Conservation (phyloP, 2,113 vertebrate genomes). For the Tenrec ecaudatus region DNA sequence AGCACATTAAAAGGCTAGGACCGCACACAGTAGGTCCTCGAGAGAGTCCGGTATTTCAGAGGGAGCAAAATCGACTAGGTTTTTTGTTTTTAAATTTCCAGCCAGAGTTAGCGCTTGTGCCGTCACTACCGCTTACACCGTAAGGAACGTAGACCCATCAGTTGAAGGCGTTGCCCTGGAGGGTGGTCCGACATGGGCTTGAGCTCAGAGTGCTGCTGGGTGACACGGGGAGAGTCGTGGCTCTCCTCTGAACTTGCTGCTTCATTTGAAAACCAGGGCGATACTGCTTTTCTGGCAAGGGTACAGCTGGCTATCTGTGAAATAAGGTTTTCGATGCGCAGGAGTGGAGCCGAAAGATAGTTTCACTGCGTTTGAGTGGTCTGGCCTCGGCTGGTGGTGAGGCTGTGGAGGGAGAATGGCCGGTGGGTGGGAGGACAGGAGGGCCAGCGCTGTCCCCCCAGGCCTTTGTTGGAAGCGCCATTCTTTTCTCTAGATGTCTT, state of each 20-base stretch:
- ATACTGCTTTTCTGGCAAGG: neutral
- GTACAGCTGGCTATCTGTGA: neutral
- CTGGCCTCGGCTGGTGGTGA: neutral
- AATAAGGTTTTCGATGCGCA: neutral
- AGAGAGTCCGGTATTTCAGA: neutral
- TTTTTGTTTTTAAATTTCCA: neutral
- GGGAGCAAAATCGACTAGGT: neutral
- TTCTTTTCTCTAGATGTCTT: neutral
- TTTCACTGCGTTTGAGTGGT: neutral
- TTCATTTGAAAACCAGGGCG: constrained; percentile 56
- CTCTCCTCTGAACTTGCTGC: constrained; percentile 58
- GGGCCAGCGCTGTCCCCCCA: too few relatives aligned
- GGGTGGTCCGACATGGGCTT: neutral
- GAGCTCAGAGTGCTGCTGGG: neutral
- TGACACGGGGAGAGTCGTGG: neutral
- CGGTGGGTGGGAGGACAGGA: too few relatives aligned
- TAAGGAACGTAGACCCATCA: neutral
- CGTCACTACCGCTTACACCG: neutral
- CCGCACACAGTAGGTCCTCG: neutral
- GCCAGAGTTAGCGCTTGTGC: neutral
- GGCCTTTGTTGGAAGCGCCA: neutral
- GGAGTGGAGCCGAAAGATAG: neutral
- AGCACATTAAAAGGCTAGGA: neutral
- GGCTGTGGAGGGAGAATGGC: neutral
- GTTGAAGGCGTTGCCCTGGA: neutral